Evolutionary conservation across 2,888 invertebrate genomes (phyloP), one percentile per base, ranked within the genome.

Genomic region (Harpagoxenus sublaevis): DNA sequence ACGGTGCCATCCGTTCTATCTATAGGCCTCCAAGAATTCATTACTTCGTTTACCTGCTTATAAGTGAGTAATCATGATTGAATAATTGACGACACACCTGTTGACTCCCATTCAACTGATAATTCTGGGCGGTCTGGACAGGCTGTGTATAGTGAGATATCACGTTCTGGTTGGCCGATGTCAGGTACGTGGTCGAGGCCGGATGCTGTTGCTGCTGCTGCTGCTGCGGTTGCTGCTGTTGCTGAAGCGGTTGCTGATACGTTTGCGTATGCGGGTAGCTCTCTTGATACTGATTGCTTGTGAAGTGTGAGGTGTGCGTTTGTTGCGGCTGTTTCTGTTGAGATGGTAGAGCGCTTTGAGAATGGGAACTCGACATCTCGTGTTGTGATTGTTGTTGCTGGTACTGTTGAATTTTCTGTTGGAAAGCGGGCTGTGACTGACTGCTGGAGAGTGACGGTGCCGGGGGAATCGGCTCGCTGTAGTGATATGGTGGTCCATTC

Each of bases 391-490:
- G 93, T 81, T 94, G 35, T 81, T 94, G 35, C 35, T 35, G 94
- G 86, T 94, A 94, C 86, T 93, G 93, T 85, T 92, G 92, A 65
- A 93, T 89, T 85, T 94, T 94, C 81, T 94, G 94, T 82, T 94
- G 95, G 89, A 95, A 94, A 45, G 94, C 95, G 18, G 95, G 94
- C 73, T 95, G 95, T 35, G 95, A 94, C 83, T 95, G 95, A 79
- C 94, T 94, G 39, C 93, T 93, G 28, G 94, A 94, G 60, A 95
- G 91, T 89, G 92, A 95, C 78, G 90, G 95, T 89, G 95, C 96
- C 94, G 92, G 96, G 93, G 95, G 96, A 95, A 93, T 95, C 31
- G 94, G 96, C 95, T 95, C 96, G 95, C 88, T 96, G 95, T 95
- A 96, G 94, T 93, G 96, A 96, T 95, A 96, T 94, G 93, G 96